phyloP scores from a whole-genome alignment of 2,888 invertebrate species.

The Odontomyia ornata region DNA sequence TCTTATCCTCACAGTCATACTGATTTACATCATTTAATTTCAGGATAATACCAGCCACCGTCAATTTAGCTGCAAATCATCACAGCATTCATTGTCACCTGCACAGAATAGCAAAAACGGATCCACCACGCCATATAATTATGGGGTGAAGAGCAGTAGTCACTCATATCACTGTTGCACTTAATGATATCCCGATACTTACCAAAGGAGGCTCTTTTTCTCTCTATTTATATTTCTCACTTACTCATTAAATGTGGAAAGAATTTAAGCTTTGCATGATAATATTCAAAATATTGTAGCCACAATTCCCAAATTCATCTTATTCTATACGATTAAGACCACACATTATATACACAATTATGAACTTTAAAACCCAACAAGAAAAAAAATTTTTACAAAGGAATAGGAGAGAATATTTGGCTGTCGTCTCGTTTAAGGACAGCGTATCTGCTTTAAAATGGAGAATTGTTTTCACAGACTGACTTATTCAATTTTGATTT shows the following conservation, averaged over 20 bases:
- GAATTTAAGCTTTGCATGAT: background rate
- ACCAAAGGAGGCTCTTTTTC: slow-evolving; percentile 2
- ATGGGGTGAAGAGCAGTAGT: slow-evolving; percentile 58
- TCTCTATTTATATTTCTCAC: background rate
- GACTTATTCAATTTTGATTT: slow-evolving; percentile 32
- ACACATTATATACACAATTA: background rate
- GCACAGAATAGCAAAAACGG: slow-evolving; percentile 48
- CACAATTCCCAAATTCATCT: background rate
- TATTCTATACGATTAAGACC: background rate
- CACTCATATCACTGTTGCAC: slow-evolving; percentile 62
- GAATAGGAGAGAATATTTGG: slow-evolving; percentile 1
- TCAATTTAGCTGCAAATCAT: slow-evolving; percentile 62
- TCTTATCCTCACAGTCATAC: no score
- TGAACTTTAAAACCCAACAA: background rate
- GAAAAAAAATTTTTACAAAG: background rate
- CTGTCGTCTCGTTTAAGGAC: slow-evolving; percentile 18
- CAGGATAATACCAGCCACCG: slow-evolving; percentile 62
- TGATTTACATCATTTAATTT: background rate
- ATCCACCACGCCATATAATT: slow-evolving; percentile 48
- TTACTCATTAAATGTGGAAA: background rate
- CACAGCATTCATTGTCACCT: slow-evolving; percentile 54
- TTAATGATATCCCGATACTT: slow-evolving; percentile 52
- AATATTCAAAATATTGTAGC: background rate
- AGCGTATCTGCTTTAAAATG: slow-evolving; percentile 22
- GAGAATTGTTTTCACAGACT: slow-evolving; percentile 38